Base-by-base conservation (phyloP, 2,797 vertebrate genomes). In the Selene dorsalis region DNA sequence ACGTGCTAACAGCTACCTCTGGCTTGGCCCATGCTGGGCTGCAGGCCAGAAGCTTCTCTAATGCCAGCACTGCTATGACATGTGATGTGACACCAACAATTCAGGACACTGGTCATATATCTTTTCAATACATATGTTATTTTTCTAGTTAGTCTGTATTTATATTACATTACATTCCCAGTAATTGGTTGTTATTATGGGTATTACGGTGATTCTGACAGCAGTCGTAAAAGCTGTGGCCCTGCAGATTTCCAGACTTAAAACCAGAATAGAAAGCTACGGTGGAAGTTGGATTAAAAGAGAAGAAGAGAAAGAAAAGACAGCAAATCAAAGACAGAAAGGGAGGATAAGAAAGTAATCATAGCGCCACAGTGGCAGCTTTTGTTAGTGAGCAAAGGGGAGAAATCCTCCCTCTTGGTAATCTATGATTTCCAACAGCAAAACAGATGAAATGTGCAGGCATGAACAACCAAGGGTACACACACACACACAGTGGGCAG, bases 371-470 rank as follows among this genome's bases (percentile, higher is more conserved):
- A 65, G 58, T 43, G 66, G 63, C 55, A 80, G 70, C 64, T 79
- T 78, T 80, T 91, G 70, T 88, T 62, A 64, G 47, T 45, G 13
- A 84, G 59, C 43, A 75, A 70, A 47, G 60, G 77, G 53, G 30
- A 57, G 39, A 77, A 79, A 85, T 74, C 68, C 38, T 84, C 63
- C 17, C n/a, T 56, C 53, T 63, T 14, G 0, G 65, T 84, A 85
- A 87, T 86, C 78, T 84, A 56, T 69, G 72, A 75, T 77, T 82
- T 82, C 79, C 73, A 78, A 86, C 78, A 78, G 74, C 39, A 84
- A 79, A 84, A 87, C 68, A 85, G 64, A 88, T 61, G 48, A 80
- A 88, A 86, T 80, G 78, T 86, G 75, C 77, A 86, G 79, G 67
- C 79, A 83, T 83, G 83, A 84, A 66, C 68, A 81, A 80, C 71